phyloP scores from a whole-genome alignment of 2,888 invertebrate species.

The Biston stratarius region DNA sequence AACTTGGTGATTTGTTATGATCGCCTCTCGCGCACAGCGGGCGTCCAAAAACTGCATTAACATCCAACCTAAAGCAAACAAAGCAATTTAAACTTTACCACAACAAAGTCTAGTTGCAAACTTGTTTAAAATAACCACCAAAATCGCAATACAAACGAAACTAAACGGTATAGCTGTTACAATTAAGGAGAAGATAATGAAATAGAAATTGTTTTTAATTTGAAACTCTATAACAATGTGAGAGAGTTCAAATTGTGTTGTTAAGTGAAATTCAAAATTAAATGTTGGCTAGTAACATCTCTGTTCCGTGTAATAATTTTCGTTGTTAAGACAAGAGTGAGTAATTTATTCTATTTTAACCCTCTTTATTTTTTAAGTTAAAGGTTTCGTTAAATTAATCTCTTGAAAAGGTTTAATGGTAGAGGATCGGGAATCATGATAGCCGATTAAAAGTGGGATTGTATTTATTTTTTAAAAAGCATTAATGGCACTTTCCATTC shows the following conservation, averaged over 20 bases:
- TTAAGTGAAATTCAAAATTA: conserved; percentile 57
- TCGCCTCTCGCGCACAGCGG: conserved; percentile 76
- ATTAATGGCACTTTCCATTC: too few relatives aligned
- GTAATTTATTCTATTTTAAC: conserved; percentile 76
- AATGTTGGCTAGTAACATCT: conserved; percentile 71
- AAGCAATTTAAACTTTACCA: conserved; percentile 58
- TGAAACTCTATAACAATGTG: conserved; percentile 39
- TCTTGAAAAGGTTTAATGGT: conserved; percentile 28
- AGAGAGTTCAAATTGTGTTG: conserved; percentile 54
- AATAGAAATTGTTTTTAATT: conserved; percentile 46
- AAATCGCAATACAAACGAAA: conserved; percentile 81
- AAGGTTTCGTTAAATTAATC: conserved; percentile 33
- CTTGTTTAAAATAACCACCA: conserved; percentile 48
- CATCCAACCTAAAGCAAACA: conserved; percentile 48
- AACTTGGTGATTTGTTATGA: conserved; percentile 82
- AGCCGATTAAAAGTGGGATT: conserved; percentile 12
- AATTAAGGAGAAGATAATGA: conserved; percentile 79
- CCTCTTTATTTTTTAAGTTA: conserved; percentile 43
- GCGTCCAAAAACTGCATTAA: conserved; percentile 77
- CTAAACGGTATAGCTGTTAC: conserved; percentile 75
- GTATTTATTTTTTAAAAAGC: conserved; percentile 16
- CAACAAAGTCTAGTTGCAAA: conserved; percentile 47
- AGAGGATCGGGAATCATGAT: conserved; percentile 23
- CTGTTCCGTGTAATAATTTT: conserved; percentile 74
- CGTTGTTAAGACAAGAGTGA: conserved; percentile 78